Conservation (phyloP, 2,797 vertebrate species). For the Hirundo rustica region DNA sequence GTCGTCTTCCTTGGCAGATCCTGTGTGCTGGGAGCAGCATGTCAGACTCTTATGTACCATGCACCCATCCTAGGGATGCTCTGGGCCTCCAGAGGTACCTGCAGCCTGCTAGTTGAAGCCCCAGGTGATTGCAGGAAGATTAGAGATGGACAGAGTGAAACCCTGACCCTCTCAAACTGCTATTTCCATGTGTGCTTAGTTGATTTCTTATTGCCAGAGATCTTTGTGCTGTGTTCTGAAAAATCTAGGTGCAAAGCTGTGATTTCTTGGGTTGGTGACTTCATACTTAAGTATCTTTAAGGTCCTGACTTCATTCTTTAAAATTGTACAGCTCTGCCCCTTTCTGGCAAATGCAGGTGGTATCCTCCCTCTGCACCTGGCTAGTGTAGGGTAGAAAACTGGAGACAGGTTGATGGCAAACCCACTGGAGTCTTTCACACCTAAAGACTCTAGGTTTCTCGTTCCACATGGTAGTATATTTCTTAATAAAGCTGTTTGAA, state of each 20-base stretch:
- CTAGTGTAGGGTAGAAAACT: not conserved
- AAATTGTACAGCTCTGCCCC: not conserved
- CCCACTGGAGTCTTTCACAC: not conserved
- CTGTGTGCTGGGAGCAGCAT: accelerated
- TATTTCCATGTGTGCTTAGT: not conserved
- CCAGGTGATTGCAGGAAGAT: not conserved
- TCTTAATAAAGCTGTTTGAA: constrained; percentile 53
- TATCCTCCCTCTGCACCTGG: not conserved
- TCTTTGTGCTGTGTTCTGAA: not conserved
- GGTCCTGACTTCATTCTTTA: not conserved
- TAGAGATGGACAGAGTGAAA: not conserved
- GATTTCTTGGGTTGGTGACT: not conserved
- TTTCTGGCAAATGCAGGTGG: not conserved
- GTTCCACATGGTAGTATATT: not conserved
- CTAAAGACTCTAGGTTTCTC: constrained; percentile 2
- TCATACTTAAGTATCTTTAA: not conserved
- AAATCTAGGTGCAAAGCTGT: not conserved
- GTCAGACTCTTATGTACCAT: not conserved
- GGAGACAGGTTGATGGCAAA: not conserved
- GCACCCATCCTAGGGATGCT: not conserved
- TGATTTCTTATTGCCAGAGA: not conserved
- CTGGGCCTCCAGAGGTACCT: not conserved
- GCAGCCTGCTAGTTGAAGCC: not conserved
- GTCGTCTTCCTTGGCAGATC: not conserved
- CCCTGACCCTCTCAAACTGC: not conserved